Base-by-base conservation (phyloP, 2,888 invertebrate species). In the Chironomus tentans region DNA sequence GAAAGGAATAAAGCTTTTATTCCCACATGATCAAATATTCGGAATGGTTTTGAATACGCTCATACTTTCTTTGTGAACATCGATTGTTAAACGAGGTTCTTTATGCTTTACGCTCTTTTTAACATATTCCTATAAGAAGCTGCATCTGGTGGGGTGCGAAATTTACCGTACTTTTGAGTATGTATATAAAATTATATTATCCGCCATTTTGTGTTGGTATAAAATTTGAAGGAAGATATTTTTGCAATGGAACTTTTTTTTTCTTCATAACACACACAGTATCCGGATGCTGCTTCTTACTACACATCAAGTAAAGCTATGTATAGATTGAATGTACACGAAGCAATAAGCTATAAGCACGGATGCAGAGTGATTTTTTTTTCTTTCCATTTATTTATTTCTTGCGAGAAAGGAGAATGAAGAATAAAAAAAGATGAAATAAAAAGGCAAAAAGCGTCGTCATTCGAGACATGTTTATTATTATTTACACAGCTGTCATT, bases 181-280 rank as follows among this genome's bases (percentile, higher is more conserved):
- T 65, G 21, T 12, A 65, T 46, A 65, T 65, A 65, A 73, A 74
- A 68, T 74, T 74, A 74, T 74, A 74, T 74, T 68, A 68, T 74
- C 74, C 74, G 74, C 74, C 74, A 74, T 74, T 65, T 65, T 65
- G 74, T 65, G 46, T 6, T 48, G 68, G 61, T 68, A 74, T 74
- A 74, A 74, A 71, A 68, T 68, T 74, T 74, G 22, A 74, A 74
- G 48, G 74, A 47, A 74, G 68, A 68, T 68, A 74, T 68, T 74
- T 68, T 68, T 18, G 21, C 15, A 74, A 65, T 74, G 65, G 21
- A 21, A 24, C 65, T 21, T 65, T 65, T 21, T 21, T 13, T 21
- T 65, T 65, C 65, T 13, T 65, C n/a, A 18, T 38, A 38, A 38
- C 38, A 38, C 38, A 38, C 38, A 38, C 38, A 38, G 38, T 38